A percentile compares a stretch with the other conserved stretches of the same genome.
These are phyloP conservation scores for Zaprionus vittiger DNA, from an alignment of 1,140 invertebrate species.

Conservation along the genomic window DNA sequence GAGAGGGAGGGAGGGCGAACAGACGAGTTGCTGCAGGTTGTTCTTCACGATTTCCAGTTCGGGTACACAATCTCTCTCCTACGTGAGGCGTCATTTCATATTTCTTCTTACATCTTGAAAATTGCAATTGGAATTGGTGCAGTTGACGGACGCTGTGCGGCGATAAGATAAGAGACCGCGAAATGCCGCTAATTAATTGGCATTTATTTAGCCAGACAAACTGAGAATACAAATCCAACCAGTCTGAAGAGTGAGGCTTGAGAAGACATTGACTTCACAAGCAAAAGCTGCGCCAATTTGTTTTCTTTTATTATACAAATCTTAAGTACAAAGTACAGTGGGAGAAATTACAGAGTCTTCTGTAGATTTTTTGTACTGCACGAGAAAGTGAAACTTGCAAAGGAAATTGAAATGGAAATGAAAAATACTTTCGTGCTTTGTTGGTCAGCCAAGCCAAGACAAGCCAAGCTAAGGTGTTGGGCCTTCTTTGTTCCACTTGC, in stretches of 20 bases:
- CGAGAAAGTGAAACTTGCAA: constrained; percentile 34
- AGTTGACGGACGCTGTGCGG: constrained; percentile 29
- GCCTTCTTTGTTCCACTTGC: constrained; percentile 51
- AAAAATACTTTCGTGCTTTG: constrained; percentile 34
- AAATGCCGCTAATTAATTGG: constrained; percentile 57
- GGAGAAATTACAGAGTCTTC: background rate
- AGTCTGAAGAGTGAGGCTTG: background rate
- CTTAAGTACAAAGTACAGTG: background rate
- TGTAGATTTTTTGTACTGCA: background rate
- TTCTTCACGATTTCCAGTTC: constrained; percentile 8
- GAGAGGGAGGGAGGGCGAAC: background rate
- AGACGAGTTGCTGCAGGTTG: constrained; percentile 2
- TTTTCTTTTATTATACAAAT: background rate
- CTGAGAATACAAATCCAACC: background rate
- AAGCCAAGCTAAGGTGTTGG: constrained; percentile 7
- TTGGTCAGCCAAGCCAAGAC: constrained; percentile 24
- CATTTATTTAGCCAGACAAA: constrained; percentile 39
- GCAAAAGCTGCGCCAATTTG: background rate
- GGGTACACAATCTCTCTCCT: constrained; percentile 8
- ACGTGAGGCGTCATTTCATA: constrained; percentile 68
- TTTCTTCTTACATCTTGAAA: constrained; percentile 47
- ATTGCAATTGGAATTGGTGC: constrained; percentile 13
- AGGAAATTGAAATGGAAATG: constrained; percentile 35
- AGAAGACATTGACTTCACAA: background rate
- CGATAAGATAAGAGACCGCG: constrained; percentile 45